Conservation (phyloP, 2,888 invertebrate species). For the Clistopyga incitator region DNA sequence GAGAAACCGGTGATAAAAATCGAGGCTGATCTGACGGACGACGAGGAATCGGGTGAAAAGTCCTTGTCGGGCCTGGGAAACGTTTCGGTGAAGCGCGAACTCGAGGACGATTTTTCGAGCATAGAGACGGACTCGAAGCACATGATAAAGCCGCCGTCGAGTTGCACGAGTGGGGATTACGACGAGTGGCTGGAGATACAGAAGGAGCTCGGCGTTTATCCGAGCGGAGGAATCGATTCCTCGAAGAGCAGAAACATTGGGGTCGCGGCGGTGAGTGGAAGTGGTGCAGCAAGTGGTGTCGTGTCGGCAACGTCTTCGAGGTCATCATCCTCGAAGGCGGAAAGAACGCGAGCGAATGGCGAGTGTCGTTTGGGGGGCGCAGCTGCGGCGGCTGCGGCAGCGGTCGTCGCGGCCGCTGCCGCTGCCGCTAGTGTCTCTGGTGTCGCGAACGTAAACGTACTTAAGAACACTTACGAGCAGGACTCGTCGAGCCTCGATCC, state of each 20-base stretch:
- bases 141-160: conserved; percentile 77
- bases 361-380: conserved; percentile 75
- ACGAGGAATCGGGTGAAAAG: conserved; percentile 75
- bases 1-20: conserved; percentile 82
- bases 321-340: conserved; percentile 73
- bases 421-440: conserved; percentile 68
- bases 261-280: conserved; percentile 57
- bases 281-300: conserved; percentile 55
- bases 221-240: conserved; percentile 71
- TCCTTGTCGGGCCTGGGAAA: conserved; percentile 72
- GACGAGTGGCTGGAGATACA: conserved; percentile 90
- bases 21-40: conserved; percentile 78
- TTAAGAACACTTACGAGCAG: conserved; percentile 74
- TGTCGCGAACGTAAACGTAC: conserved; percentile 66
- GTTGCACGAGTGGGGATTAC: conserved; percentile 84
- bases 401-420: conserved; percentile 54
- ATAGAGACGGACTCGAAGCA: conserved; percentile 80
- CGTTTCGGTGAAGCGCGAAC: conserved; percentile 81
- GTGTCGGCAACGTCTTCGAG: conserved; percentile 61
- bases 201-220: conserved; percentile 86
- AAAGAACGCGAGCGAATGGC: conserved; percentile 81
- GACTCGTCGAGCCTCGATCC: conserved; percentile 68
- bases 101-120: conserved; percentile 80
- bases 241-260: conserved; percentile 76
- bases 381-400: conserved; percentile 50